A percentile compares a stretch with the other conserved stretches of the same genome.
phyloP scores from a whole-genome alignment of 2,113 vertebrate species.

The Arenaria interpres region DNA sequence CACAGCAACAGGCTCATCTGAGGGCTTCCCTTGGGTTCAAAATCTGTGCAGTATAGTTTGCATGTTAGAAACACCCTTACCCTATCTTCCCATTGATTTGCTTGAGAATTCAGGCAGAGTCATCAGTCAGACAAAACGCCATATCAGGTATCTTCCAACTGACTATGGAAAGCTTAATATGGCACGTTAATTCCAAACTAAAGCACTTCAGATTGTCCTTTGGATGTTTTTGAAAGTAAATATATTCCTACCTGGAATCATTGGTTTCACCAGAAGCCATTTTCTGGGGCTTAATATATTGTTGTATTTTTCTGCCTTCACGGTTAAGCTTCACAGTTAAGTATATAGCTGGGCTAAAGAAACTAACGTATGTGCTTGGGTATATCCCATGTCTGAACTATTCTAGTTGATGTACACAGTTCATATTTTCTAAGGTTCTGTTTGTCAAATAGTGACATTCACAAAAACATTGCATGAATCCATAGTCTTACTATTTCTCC shows the following conservation, averaged over 20 bases:
- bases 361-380: not conserved
- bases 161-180: not conserved
- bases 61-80: not conserved
- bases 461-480: not conserved
- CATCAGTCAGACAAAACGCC: not conserved
- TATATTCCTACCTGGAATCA: not conserved
- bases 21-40: not conserved
- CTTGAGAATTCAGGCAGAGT: not conserved
- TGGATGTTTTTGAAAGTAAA: not conserved
- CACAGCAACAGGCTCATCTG: not conserved
- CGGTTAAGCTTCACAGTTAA: too few relatives aligned
- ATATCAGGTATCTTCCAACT: not conserved
- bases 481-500: not conserved
- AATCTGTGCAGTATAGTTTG: not conserved
- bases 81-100: accelerated
- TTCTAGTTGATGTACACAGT: not conserved
- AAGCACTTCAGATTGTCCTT: not conserved
- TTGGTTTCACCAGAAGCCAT: not conserved
- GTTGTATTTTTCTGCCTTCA: not conserved
- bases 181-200: not conserved
- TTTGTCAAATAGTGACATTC: not conserved
- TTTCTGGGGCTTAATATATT: not conserved
- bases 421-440: not conserved
- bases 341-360: not conserved
- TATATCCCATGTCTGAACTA: not conserved